Evolutionary conservation across 1,140 invertebrate species (phyloP), one percentile per base, ranked within the genome.

Genomic region (Pseudobourletiella spinata): DNA sequence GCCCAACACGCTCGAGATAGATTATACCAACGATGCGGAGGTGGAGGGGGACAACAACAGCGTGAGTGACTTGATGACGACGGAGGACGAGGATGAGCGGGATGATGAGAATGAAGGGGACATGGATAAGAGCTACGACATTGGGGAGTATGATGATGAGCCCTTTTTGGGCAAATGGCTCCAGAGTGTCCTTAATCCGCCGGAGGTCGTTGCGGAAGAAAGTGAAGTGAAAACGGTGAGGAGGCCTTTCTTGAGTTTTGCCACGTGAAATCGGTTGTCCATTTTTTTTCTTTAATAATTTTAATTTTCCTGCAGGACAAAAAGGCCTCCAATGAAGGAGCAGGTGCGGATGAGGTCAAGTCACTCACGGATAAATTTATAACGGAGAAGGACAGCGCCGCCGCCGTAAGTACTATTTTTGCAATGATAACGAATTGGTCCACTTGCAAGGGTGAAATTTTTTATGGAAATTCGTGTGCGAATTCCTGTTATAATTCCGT

Each of bases 91-190:
- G 24, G 67, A 68, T 35, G 64, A 65, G 4, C 51, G 57, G 22
- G 68, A 64, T 6, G 68, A 64, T n/a, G 59, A 65, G 0, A 57
- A 63, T 30, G 64, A 61, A 25, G 59, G 59, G 42, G 61, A 63
- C 11, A 26, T 57, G 1, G 61, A 63, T 24, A 52, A 42, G 26
- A 39, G 51, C 0, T 46, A 57, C 11, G 60, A 62, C 20, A 51
- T 43, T 3, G n/a, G 24, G 39, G 64, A 69, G 14, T 35, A 30
- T 6, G 79, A 79, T 63, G 78, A 75, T 59, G 79, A 81, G 61
- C 76, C 78, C 3, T 76, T 81, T 57, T 70, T 81, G 11, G 79
- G 79, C 2, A 75, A 78, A 25, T 79, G 78, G 76, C 76, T 80
- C 72, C 77, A 79, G 67, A 77, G 78, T 63, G 77, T 78, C 3